Conservation (phyloP, 2,113 vertebrate genomes). For the Chloropsis cyanopogon region DNA sequence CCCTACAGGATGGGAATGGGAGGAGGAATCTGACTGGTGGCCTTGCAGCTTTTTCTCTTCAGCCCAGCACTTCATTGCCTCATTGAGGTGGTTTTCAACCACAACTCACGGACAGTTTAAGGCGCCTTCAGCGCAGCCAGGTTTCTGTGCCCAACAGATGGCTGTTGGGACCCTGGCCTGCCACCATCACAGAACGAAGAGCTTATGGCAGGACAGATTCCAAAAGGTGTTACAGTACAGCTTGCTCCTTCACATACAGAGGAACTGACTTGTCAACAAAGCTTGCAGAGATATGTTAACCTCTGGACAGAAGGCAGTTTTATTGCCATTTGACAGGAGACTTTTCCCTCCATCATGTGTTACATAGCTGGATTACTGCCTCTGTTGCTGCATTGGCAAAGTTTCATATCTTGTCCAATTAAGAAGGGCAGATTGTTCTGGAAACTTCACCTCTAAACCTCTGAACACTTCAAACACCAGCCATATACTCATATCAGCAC, state of each 20-base stretch:
- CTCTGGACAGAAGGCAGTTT: not conserved
- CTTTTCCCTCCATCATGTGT: not conserved
- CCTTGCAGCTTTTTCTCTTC: not conserved
- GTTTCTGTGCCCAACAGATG: not conserved
- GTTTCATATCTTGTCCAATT: not conserved
- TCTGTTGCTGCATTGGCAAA: not conserved
- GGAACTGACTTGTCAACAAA: not conserved
- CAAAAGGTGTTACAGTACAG: not conserved
- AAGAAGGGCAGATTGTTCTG: not conserved
- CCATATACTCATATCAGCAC: not conserved
- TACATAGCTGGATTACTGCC: not conserved
- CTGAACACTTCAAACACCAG: not conserved
- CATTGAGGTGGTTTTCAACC: not conserved
- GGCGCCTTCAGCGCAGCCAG: accelerated
- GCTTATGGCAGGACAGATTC: not conserved
- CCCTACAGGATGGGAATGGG: not conserved
- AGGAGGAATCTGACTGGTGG: not conserved
- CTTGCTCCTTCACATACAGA: not conserved
- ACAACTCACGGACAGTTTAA: not conserved
- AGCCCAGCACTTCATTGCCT: not conserved
- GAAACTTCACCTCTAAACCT: not conserved
- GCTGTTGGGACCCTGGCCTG: not conserved
- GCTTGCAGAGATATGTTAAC: not conserved
- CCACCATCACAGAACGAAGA: not conserved
- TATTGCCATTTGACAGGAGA: not conserved